These are phyloP conservation scores for Heliconius hewitsoni DNA, from an alignment of 1,140 invertebrate genomes.

Conservation along the genomic window DNA sequence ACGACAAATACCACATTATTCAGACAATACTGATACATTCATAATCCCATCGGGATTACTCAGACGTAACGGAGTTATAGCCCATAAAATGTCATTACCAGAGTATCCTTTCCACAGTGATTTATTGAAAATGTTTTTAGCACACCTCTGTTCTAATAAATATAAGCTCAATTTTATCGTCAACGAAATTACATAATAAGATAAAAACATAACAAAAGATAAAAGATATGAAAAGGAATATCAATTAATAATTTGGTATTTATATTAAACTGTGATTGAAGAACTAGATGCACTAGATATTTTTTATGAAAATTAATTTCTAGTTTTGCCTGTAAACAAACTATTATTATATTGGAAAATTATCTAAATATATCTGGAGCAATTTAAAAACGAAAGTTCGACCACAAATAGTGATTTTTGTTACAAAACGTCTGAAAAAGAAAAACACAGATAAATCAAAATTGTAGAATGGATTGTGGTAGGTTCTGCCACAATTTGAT, in stretches of 20 bases:
- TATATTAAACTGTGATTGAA: no score
- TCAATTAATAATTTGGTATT: no score
- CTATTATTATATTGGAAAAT: no score
- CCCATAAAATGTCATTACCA: slow-evolving; percentile 15
- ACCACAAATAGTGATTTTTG: neutral
- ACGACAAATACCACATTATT: neutral
- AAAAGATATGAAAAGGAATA: no score
- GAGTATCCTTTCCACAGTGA: neutral
- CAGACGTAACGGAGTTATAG: slow-evolving; percentile 4
- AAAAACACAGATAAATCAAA: neutral
- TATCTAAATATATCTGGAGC: no score
- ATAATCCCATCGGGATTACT: slow-evolving; percentile 9
- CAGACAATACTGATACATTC: slow-evolving; percentile 5
- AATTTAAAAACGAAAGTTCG: neutral
- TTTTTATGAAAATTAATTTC: no score
- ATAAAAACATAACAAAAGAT: no score
- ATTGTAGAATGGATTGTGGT: no score
- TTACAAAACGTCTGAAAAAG: neutral
- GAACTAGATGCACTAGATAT: no score
- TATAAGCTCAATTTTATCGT: neutral
- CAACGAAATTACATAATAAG: neutral
- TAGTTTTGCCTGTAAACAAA: no score
- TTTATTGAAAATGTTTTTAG: slow-evolving; percentile 8
- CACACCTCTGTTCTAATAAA: slow-evolving; percentile 1
- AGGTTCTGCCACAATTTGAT: slow-evolving; percentile 17